A percentile compares a stretch with the other conserved stretches of the same genome.
Evolutionary conservation across 2,113 vertebrate genomes (phyloP).

Genomic region (Phoenicopterus ruber): DNA sequence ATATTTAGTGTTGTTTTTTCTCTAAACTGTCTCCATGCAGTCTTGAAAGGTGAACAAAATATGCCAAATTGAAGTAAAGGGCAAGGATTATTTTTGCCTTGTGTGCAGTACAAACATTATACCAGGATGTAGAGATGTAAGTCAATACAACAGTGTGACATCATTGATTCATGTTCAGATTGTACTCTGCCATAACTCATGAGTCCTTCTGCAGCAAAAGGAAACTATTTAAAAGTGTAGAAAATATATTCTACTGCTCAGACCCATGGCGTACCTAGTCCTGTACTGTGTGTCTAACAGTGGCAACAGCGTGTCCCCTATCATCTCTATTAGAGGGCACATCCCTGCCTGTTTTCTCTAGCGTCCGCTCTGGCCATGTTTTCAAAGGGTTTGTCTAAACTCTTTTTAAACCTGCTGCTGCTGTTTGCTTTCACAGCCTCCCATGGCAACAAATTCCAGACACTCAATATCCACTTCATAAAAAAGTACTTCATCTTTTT

Average conservation of each 20-base stretch:
- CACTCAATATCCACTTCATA: neutral
- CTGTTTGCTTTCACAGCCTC: neutral
- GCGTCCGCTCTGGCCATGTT: neutral
- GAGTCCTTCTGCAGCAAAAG: neutral
- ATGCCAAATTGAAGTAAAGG: neutral
- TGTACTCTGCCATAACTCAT: neutral
- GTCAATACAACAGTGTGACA: neutral
- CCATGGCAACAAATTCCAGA: neutral
- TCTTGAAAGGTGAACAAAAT: neutral
- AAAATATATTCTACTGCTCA: neutral
- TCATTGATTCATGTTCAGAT: neutral
- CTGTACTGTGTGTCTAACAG: neutral
- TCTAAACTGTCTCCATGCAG: neutral
- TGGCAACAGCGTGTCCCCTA: neutral
- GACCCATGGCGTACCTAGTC: fast-evolving
- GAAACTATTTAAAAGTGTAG: neutral
- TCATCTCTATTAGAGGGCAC: neutral
- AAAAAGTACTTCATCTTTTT: neutral
- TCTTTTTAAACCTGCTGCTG: neutral
- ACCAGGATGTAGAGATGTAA: neutral
- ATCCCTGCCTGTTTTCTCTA: neutral
- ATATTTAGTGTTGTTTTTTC: neutral
- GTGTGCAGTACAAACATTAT: neutral
- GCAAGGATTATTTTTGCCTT: neutral
- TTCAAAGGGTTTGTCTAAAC: neutral